phyloP scores from a whole-genome alignment of 2,113 vertebrate genomes.

The Nestor notabilis region DNA sequence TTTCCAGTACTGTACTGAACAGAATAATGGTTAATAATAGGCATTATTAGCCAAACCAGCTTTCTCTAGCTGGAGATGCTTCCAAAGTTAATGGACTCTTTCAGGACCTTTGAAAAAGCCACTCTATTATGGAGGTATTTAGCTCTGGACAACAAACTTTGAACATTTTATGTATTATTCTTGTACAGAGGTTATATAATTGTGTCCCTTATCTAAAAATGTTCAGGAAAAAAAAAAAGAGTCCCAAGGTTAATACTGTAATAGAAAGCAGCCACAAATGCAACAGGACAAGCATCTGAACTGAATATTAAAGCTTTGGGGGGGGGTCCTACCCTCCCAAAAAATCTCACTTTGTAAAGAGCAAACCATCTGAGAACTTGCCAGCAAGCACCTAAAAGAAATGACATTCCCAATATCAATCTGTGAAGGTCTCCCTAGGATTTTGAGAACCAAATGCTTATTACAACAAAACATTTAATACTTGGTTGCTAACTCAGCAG shows the following conservation, averaged over 20 bases:
- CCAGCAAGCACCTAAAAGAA: not conserved
- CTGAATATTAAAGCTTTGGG: not conserved
- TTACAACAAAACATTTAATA: not conserved
- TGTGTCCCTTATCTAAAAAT: not conserved
- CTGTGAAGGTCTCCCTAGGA: not conserved
- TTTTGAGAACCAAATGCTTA: not conserved
- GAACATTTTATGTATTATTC: not conserved
- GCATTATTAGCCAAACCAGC: not conserved
- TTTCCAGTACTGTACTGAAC: not conserved
- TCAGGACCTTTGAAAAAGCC: not conserved
- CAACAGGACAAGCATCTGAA: not conserved
- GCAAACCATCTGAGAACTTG: not conserved
- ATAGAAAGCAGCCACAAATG: not conserved
- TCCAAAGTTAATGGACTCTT: not conserved
- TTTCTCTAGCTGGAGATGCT: not conserved
- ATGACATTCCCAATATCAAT: not conserved
- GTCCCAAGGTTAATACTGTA: not conserved
- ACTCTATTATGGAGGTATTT: not conserved
- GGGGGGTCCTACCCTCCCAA: not conserved
- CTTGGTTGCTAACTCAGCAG: not conserved
- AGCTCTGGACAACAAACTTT: not conserved
- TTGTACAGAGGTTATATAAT: not conserved
- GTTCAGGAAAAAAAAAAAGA: not conserved
- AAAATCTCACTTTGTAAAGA: not conserved
- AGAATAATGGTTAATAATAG: not conserved